Base-by-base conservation (phyloP, 64 coral and sea anemone species). In the Cladopsammia gracilis region DNA sequence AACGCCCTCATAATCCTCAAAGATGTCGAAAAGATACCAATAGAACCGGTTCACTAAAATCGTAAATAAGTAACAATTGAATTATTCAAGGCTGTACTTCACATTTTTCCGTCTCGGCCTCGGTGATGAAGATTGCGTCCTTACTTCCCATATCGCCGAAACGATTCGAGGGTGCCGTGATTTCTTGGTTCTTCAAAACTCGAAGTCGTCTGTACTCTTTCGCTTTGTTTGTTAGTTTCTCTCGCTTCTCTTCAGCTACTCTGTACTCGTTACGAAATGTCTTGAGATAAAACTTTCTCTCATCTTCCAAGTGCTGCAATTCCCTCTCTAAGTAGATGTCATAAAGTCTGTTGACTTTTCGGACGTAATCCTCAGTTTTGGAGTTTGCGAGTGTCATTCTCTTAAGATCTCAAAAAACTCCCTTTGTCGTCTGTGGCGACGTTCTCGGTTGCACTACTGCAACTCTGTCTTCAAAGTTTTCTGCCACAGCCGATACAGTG, bases 281-380 rank as follows among this genome's bases (percentile, higher is more conserved):
- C 62, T 93, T 93, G 10, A 93, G 82, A 69, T 86, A 93, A 34
- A 93, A 54, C 20, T 18, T 86, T 26, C 48, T 66, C 16, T 86
- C 91, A 5, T 60, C 50, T 62, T 93, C 91, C 23, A 86, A 57
- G 70, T 93, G 82, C 0, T 53, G 82, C 15, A 62, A 53, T 87
- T 93, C 62, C 26, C 79, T 76, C 11, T 71, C 77, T 46, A 93
- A 71, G 52, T 75, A 20, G 46, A 68, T 87, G 51, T 93, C 91
- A 58, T 75, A 66, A 54, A 52, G 91, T 53, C 60, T 86, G 24
- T 93, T 93, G 61, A 93, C 64, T 86, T 87, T 93, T 10, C 64
- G 59, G 5, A 85, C 91, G 20, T 82, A 59, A 15, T 87, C 91
- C 62, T 93, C 91, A 4, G 73, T 26, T 78, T 87, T 93, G 10